Evolutionary conservation across 92 coral and sea anemone genomes (phyloP), one percentile per base, ranked within the genome.

Genomic region (Parazoanthus atlanticus): DNA sequence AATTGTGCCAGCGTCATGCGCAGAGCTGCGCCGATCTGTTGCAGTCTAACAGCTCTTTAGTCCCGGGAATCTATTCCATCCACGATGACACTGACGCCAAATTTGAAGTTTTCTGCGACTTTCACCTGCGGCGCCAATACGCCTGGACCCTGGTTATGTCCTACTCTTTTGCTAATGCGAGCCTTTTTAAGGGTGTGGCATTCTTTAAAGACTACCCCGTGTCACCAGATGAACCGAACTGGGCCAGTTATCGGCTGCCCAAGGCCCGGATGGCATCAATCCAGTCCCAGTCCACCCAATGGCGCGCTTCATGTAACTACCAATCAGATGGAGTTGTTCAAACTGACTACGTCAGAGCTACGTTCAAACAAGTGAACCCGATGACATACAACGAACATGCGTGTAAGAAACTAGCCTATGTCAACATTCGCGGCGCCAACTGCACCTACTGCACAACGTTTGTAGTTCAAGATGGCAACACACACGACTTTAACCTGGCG

Each of bases 301-400:
- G 82, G 82, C 82, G 82, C 34, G 67, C 82, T 17, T 47, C 82
- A 0, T 78, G 82, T 28, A 78, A 78, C 82, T 78, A 78, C 67
- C 82, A 78, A 25, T 46, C 67, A n/a, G 82, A 78, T 28, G 82
- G 82, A 25, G 25, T 47, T 78, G 66, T 78, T 49, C 0, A 5
- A 11, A 46, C 34, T 1, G 82, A 78, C 25, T 78, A 78, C 64
- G 82, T 26, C 64, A 47, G 66, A 78, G 82, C 64, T 25, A 3
- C 82, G 58, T 78, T 78, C 33, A 1, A 25, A 0, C 65, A 78
- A 46, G 66, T 78, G 82, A 78, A 78, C 46, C 82, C 82, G 25
- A 25, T 78, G 33, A 78, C 82, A 8, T 29, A 41, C n/a, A 25
- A 78, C 4, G 2, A n/a, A 5, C 82, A 78, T 67, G 25, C 31